Percentiles rank a stretch among this genome's conserved stretches.
Conservation (phyloP, 2,888 invertebrate species). For the Tricholauxania praeusta region DNA sequence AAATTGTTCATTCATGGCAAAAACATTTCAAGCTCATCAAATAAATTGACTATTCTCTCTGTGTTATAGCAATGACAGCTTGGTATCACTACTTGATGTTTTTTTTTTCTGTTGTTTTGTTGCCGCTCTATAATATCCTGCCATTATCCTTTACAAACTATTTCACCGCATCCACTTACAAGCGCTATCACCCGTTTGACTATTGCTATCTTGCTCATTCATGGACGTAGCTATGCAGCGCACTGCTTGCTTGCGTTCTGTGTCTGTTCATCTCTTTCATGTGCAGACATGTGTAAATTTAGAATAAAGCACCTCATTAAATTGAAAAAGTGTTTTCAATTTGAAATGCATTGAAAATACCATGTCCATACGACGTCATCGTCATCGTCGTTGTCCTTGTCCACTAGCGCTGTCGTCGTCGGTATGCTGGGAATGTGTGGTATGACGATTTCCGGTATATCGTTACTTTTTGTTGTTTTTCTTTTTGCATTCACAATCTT, state of each 20-base stretch:
- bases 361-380: too few species aligned
- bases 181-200: not conserved
- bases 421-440: too few species aligned
- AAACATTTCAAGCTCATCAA: conserved; percentile 20
- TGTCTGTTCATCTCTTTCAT: not conserved
- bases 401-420: too few species aligned
- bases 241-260: not conserved
- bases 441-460: too few species aligned
- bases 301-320: conserved; percentile 62
- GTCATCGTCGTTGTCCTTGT: too few species aligned
- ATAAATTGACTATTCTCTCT: conserved; percentile 14
- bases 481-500: not conserved
- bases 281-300: conserved; percentile 57
- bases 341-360: conserved; percentile 48
- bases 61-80: not conserved
- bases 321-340: conserved; percentile 60
- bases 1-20: conserved; percentile 7
- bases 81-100: not conserved
- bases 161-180: conserved; percentile 40
- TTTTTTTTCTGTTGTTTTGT: not conserved
- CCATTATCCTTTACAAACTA: conserved; percentile 44
- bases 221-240: too few species aligned
- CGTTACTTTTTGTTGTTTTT: too few species aligned
- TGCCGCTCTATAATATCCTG: conserved; percentile 38
- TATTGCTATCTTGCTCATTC: not conserved